A percentile compares a stretch with the other conserved stretches of the same genome.
phyloP scores from a whole-genome alignment of 2,113 vertebrate genomes.

The Eurypyga helias region DNA sequence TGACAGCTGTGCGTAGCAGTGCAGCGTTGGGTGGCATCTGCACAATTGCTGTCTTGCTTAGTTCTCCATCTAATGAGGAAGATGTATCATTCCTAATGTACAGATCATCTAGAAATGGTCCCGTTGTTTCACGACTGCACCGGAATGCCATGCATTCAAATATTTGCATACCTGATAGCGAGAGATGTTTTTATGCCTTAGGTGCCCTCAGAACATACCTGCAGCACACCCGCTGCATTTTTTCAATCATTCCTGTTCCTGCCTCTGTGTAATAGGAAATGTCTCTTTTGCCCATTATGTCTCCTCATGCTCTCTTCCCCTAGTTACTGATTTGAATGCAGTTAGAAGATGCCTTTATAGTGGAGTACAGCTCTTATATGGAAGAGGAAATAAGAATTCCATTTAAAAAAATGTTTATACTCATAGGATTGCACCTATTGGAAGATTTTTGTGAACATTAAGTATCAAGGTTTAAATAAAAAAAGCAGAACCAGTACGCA shows the following conservation, averaged over 20 bases:
- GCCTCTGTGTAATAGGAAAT: background rate
- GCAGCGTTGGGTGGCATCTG: background rate
- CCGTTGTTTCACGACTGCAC: background rate
- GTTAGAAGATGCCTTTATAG: background rate
- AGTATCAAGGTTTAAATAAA: background rate
- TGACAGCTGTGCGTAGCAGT: background rate
- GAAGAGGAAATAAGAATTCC: background rate
- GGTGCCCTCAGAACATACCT: background rate
- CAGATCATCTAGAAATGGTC: background rate
- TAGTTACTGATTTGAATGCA: background rate
- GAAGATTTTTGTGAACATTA: background rate
- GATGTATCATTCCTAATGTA: background rate
- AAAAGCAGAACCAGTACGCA: background rate
- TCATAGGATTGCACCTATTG: background rate
- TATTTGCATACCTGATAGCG: constrained; percentile 10
- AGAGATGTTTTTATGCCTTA: background rate
- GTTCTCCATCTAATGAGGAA: constrained; percentile 3
- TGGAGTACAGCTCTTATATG: background rate
- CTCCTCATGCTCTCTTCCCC: background rate
- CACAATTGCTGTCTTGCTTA: background rate
- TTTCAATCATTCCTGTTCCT: background rate
- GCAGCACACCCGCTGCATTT: accelerated
- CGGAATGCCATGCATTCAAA: background rate
- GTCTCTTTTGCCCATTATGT: background rate
- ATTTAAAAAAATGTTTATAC: background rate